Evolutionary conservation across 2,797 vertebrate species (phyloP).

Genomic region (Oryzias sinensis): DNA sequence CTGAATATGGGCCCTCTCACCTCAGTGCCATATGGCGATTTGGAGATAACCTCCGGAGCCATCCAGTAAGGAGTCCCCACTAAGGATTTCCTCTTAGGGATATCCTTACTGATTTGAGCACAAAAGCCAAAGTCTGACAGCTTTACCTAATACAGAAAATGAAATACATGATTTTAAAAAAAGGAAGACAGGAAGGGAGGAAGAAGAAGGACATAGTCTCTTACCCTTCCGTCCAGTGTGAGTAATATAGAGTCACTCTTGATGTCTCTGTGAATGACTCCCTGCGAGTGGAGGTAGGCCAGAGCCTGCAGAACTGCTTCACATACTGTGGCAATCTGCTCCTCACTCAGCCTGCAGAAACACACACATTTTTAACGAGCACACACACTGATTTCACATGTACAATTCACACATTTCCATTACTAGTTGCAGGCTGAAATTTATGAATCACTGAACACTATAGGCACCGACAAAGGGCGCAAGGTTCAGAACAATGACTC

Average conservation of each 20-base stretch:
- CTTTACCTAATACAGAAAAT: slow-evolving; percentile 83
- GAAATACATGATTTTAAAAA: neutral
- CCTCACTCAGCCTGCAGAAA: slow-evolving; percentile 87
- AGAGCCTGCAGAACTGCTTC: slow-evolving; percentile 95
- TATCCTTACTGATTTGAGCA: slow-evolving; percentile 98
- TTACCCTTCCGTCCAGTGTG: slow-evolving; percentile 92
- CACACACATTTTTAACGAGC: slow-evolving; percentile 13
- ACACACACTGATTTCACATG: slow-evolving; percentile 39
- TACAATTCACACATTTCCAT: slow-evolving; percentile 48
- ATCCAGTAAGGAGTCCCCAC: slow-evolving; percentile 98
- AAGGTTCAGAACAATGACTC: slow-evolving; percentile 53
- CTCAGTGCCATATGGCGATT: slow-evolving; percentile 94
- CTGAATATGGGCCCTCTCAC: slow-evolving; percentile 66
- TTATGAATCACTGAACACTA: slow-evolving; percentile 49
- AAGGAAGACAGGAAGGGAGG: neutral
- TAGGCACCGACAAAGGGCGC: slow-evolving; percentile 34
- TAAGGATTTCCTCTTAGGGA: slow-evolving; percentile 95
- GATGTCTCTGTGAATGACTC: slow-evolving; percentile 98
- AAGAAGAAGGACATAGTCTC: slow-evolving; percentile 7
- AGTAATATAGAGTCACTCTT: slow-evolving; percentile 98
- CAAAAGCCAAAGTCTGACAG: slow-evolving; percentile 99
- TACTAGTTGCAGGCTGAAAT: slow-evolving; percentile 29
- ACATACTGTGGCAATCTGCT: slow-evolving; percentile 98
- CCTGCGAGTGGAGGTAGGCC: slow-evolving; percentile 95
- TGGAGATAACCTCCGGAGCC: slow-evolving; percentile 94